A percentile compares a stretch with the other conserved stretches of the same genome.
phyloP scores from a whole-genome alignment of 2,797 vertebrate genomes.

The Phaenicophaeus curvirostris region DNA sequence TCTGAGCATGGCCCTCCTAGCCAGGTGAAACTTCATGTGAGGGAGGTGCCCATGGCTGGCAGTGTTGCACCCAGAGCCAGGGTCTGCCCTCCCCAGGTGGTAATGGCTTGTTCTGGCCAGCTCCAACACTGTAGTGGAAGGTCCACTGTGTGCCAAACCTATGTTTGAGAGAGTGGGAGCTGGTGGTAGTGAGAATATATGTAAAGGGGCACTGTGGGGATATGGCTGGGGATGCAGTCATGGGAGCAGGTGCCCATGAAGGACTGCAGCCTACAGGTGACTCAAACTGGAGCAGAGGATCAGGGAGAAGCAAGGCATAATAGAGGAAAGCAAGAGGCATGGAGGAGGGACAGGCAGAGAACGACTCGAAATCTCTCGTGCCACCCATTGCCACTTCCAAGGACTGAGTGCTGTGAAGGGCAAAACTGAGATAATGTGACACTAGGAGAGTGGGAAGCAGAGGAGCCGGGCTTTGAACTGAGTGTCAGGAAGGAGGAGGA shows the following conservation, averaged over 20 bases:
- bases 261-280: not conserved
- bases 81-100: too few species aligned
- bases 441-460: not conserved
- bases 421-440: not conserved
- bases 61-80: too few species aligned
- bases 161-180: not conserved
- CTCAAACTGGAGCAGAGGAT: not conserved
- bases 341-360: not conserved
- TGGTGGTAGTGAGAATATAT: not conserved
- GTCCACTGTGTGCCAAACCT: rapidly evolving
- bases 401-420: too few species aligned
- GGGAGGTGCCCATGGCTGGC: not conserved
- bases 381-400: not conserved
- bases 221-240: not conserved
- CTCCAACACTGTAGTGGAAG: not conserved
- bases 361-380: rapidly evolving
- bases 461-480: not conserved
- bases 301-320: not conserved
- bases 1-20: not conserved
- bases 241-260: not conserved
- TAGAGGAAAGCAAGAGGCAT: not conserved
- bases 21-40: rapidly evolving
- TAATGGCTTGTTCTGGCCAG: not conserved
- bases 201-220: too few species aligned
- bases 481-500: not conserved